Conservation (phyloP, 2,797 vertebrate species). For the Pipistrellus pygmaeus region DNA sequence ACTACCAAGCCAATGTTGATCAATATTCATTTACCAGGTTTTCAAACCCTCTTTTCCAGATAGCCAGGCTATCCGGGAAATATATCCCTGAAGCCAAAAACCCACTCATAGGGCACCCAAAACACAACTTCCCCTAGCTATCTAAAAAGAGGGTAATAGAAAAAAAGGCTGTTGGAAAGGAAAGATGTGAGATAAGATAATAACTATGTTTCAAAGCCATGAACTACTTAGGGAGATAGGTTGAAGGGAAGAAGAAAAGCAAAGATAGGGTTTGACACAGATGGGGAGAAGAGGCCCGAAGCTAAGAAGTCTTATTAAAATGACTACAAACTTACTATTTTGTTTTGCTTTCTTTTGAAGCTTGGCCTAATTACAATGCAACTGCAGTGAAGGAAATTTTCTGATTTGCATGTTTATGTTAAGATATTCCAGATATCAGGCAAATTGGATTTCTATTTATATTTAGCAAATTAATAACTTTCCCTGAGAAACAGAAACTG, state of each 20-base stretch:
- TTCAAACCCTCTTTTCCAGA: background rate
- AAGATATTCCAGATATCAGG: conserved; percentile 62
- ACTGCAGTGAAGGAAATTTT: conserved; percentile 9
- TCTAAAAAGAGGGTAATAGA: conserved; percentile 61
- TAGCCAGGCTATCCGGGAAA: background rate
- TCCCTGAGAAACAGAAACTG: conserved; percentile 39
- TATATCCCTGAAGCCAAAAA: conserved; percentile 21
- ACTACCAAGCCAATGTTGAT: background rate
- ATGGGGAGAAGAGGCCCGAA: background rate
- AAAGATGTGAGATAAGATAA: conserved; percentile 71
- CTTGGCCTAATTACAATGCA: conserved; percentile 17
- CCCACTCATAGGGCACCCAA: conserved; percentile 44
- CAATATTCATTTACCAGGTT: background rate
- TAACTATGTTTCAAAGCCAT: conserved; percentile 66
- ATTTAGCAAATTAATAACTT: conserved; percentile 73
- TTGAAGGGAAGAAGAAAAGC: conserved; percentile 36
- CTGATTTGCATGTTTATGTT: conserved; percentile 62
- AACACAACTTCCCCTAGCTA: conserved; percentile 32
- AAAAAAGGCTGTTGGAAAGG: conserved; percentile 55
- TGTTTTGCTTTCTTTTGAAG: background rate
- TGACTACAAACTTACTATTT: background rate
- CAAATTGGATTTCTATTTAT: conserved; percentile 76
- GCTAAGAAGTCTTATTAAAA: conserved; percentile 45
- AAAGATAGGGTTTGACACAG: background rate
- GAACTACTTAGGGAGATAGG: conserved; percentile 64